Percentiles rank a stretch among this genome's conserved stretches.
These are phyloP conservation scores for Centrocercus urophasianus DNA, from an alignment of 2,113 vertebrate genomes.

Conservation along the genomic window DNA sequence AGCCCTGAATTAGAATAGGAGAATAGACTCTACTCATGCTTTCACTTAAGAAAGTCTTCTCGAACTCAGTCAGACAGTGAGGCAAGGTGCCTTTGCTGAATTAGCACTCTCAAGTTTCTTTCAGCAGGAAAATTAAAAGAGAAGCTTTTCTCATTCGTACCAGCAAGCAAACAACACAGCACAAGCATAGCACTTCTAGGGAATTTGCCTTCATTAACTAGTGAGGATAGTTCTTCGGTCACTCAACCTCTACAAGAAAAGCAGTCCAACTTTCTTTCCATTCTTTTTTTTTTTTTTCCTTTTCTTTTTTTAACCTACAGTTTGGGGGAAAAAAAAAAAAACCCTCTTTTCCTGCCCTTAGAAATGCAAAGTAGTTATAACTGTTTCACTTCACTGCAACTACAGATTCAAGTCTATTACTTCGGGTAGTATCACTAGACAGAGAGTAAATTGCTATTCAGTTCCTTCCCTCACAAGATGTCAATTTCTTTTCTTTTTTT, in stretches of 20 bases:
- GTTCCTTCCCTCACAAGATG: background rate
- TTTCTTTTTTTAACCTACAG: background rate
- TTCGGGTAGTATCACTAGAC: background rate
- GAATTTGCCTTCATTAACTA: background rate
- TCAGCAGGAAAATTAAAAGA: background rate
- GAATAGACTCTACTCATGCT: background rate
- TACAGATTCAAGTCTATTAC: background rate
- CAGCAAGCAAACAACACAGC: background rate
- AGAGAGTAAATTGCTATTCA: background rate
- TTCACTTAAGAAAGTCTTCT: background rate
- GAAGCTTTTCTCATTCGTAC: background rate
- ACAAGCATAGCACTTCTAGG: background rate
- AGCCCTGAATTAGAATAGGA: background rate
- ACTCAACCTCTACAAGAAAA: background rate
- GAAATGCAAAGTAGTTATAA: background rate
- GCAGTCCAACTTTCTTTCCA: background rate
- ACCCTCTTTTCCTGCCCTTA: background rate
- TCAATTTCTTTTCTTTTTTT: too few relatives aligned
- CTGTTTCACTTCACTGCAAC: background rate
- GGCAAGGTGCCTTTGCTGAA: background rate
- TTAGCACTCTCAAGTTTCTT: background rate
- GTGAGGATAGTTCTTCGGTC: background rate
- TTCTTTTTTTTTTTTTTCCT: background rate
- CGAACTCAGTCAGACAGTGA: background rate
- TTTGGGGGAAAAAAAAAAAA: background rate